Evolutionary conservation across 2,113 vertebrate genomes (phyloP), one percentile per base, ranked within the genome.

Genomic region (Picathartes gymnocephalus): DNA sequence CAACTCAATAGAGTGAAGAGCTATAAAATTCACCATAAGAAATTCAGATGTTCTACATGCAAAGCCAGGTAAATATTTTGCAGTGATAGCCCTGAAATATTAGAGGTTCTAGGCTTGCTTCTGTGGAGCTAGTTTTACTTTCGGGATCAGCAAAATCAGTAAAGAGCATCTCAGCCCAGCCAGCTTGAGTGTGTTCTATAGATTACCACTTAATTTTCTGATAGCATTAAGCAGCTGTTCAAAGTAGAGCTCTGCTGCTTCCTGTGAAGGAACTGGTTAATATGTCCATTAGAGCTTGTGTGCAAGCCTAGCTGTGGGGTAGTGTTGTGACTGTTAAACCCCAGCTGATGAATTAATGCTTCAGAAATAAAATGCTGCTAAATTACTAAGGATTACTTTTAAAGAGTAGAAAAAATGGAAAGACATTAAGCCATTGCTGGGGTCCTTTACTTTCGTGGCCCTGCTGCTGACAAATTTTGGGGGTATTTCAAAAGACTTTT

Each of bases 171-270:
- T 91, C 44, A 81, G 28, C 48, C 58, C 37, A 48, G 33, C 54
- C 62, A 50, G 47, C 42, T 89, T 64, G 71, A 58, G 64, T 28
- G 47, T 44, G 51, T 76, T 68, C 89, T 91, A 70, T 91, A 89
- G 96, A 96, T 91, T 83, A 85, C 84, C 25, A 7, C 80, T 83
- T 95, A 64, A 93, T 96, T 96, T 95, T 92, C 44, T 86, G 80
- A 95, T 70, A 85, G 90, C 72, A 77, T 97, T 91, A 96, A 76
- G 76, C 57, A 37, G 56, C 69, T 91, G 24, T 24, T 86, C 31
- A 66, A 24, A 66, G 61, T 33, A 51, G 73, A 71, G 71, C 39
- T 71, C 50, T 73, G 48, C 54, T 73, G 33, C n/a, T 79, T 84
- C 72, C 44, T 48, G 68, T 81, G 42, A 68, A 96, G 61, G 47